phyloP scores from a whole-genome alignment of 2,113 vertebrate species.

The Aegotheles bennettii region DNA sequence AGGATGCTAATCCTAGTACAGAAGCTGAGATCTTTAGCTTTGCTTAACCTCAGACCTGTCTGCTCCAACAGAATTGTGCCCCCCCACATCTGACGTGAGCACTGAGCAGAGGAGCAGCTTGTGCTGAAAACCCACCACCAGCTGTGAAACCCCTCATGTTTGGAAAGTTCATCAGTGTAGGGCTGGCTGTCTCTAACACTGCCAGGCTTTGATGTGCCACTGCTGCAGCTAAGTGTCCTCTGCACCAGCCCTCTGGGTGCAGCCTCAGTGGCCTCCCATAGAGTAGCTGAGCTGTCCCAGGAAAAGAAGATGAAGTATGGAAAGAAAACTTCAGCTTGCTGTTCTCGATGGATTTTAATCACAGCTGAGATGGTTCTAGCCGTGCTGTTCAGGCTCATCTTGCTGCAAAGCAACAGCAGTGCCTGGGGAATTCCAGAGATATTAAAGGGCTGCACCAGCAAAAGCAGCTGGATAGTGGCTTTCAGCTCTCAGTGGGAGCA shows the following conservation, averaged over 20 bases:
- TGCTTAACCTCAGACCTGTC: not conserved
- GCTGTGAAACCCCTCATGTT: not conserved
- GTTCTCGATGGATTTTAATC: not conserved
- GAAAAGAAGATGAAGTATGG: not conserved
- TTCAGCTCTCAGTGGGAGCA: not conserved
- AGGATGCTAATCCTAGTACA: not conserved
- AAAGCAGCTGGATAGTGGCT: not conserved
- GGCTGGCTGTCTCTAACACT: not conserved
- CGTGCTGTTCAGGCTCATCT: not conserved
- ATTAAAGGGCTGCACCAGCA: not conserved
- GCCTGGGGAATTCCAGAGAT: not conserved
- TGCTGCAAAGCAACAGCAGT: accelerated
- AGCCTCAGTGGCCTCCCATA: not conserved
- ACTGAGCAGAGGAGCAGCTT: not conserved
- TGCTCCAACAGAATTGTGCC: not conserved
- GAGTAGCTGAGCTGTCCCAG: not conserved
- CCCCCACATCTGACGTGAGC: not conserved
- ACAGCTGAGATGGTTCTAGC: not conserved
- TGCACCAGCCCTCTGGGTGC: not conserved
- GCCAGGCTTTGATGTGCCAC: not conserved
- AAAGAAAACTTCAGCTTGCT: not conserved
- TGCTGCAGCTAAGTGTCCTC: not conserved
- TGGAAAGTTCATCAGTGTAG: not conserved
- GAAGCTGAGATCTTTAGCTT: not conserved
- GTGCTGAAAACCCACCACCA: not conserved